Conservation (phyloP, 2,113 vertebrate genomes). For the Trematocara stigmaticum region DNA sequence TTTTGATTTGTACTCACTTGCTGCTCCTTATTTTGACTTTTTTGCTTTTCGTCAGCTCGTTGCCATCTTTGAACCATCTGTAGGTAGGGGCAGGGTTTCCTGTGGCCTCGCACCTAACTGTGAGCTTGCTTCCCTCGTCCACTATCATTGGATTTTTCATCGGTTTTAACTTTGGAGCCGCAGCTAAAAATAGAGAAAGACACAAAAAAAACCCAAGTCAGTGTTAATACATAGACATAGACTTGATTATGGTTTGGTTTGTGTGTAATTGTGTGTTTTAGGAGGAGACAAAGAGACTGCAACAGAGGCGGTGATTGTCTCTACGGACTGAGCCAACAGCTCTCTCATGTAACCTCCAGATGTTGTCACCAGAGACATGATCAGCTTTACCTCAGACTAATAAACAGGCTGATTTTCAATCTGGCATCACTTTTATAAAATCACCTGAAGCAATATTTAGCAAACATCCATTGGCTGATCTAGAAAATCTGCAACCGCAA, state of each 20-base stretch:
- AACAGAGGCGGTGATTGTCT: constrained; percentile 5
- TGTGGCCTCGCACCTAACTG: constrained; percentile 87
- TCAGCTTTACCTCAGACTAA: constrained; percentile 42
- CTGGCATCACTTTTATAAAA: constrained; percentile 8
- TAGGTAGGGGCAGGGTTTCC: constrained; percentile 86
- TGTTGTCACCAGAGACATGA: constrained; percentile 64
- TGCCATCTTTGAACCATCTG: constrained; percentile 95
- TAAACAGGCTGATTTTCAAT: constrained; percentile 43
- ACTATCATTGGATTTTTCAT: constrained; percentile 82
- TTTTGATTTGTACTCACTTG: constrained; percentile 77
- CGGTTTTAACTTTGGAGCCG: constrained; percentile 87
- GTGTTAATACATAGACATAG: neutral
- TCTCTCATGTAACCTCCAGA: constrained; percentile 65
- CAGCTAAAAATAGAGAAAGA: constrained; percentile 63
- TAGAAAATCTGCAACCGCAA: neutral
- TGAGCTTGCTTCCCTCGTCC: constrained; percentile 83
- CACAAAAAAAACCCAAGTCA: neutral
- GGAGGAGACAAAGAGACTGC: neutral
- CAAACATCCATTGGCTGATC: constrained; percentile 11
- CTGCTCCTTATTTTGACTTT: constrained; percentile 84
- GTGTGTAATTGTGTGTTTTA: neutral
- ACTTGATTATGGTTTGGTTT: neutral
- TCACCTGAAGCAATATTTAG: constrained; percentile 39
- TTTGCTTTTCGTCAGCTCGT: constrained; percentile 87
- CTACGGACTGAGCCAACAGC: constrained; percentile 20